A percentile compares a stretch with the other conserved stretches of the same genome.
phyloP scores from a whole-genome alignment of 2,888 invertebrate species.

The Archaeoteleia sp. region DNA sequence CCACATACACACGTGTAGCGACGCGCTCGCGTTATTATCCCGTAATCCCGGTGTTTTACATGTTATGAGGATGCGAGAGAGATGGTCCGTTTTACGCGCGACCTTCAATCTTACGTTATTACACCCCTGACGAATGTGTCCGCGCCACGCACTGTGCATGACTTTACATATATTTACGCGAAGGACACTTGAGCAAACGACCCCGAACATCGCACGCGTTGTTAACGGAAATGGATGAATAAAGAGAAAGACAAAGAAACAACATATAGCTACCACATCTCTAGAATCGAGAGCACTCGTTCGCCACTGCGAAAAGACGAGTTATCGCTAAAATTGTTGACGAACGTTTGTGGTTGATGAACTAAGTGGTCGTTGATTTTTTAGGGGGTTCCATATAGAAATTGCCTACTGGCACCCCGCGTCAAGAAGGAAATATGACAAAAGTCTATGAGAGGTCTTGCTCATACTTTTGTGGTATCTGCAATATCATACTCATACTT shows the following conservation, averaged over 20 bases:
- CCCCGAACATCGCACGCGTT: constrained; percentile 34
- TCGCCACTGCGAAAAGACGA: constrained; percentile 22
- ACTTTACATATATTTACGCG: constrained; percentile 68
- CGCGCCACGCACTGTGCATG: constrained; percentile 54
- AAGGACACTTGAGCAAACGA: constrained; percentile 34
- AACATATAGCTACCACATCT: constrained; percentile 19
- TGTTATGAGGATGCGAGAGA: constrained; percentile 60
- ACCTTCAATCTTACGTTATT: constrained; percentile 69
- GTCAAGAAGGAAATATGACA: no score
- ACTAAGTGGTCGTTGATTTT: constrained; percentile 44
- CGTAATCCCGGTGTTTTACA: constrained; percentile 70
- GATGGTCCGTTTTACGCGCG: constrained; percentile 60
- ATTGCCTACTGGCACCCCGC: constrained; percentile 25
- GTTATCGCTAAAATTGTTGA: constrained; percentile 41
- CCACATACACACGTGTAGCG: constrained; percentile 5
- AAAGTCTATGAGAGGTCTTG: no score
- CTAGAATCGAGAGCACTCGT: constrained; percentile 45
- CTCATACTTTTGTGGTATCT: no score
- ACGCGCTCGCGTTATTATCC: constrained; percentile 62
- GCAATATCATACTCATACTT: no score
- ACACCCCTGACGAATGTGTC: constrained; percentile 37
- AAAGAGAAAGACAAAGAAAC: constrained; percentile 24
- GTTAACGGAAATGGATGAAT: constrained; percentile 33
- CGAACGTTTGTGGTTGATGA: constrained; percentile 17
- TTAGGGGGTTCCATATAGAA: constrained; percentile 4